Evolutionary conservation across 2,888 invertebrate genomes (phyloP), one percentile per base, ranked within the genome.

Genomic region (Tiliacea aurago): DNA sequence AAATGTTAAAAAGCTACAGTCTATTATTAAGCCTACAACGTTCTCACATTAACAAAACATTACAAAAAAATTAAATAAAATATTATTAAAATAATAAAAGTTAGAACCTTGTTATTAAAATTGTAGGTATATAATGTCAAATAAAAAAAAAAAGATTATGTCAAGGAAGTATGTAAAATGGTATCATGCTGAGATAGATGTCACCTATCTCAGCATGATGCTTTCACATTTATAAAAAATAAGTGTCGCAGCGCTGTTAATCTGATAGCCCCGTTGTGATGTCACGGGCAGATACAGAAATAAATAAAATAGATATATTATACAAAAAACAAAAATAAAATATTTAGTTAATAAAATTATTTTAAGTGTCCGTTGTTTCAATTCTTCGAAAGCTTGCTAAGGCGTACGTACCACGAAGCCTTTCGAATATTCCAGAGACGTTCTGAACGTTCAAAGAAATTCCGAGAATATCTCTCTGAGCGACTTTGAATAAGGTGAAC

Each of bases 371-470:
- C 11, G 10, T 10, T n/a, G 4, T n/a, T 51, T 2, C 11, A 51
- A 51, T 51, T 11, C n/a, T n/a, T 51, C n/a, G n/a, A 41, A 18
- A 68, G 45, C 10, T 18, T 7, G 6, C 9, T 33, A 63, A 11
- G 33, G 18, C n/a, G n/a, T 28, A 28, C 28, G 28, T 28, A 45
- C 18, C 11, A 23, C 33, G 45, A 71, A 37, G 15, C 23, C 10
- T 70, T 20, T 45, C 23, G 23, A 28, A 72, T 55, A 55, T 55
- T 72, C 9, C 0, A 28, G 41, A 0, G 9, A 5, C 4, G 6
- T n/a, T 23, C 0, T n/a, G 28, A 33, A 13, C 51, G 10, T 72
- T 70, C 55, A 45, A 53, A 70, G 53, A 15, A 45, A 70, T 51
- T 55, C 15, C 23, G 13, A 72, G 33, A 20, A 15, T 23, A 15